These are phyloP conservation scores for Thecophora atra DNA, from an alignment of 2,888 invertebrate species.

Conservation along the genomic window DNA sequence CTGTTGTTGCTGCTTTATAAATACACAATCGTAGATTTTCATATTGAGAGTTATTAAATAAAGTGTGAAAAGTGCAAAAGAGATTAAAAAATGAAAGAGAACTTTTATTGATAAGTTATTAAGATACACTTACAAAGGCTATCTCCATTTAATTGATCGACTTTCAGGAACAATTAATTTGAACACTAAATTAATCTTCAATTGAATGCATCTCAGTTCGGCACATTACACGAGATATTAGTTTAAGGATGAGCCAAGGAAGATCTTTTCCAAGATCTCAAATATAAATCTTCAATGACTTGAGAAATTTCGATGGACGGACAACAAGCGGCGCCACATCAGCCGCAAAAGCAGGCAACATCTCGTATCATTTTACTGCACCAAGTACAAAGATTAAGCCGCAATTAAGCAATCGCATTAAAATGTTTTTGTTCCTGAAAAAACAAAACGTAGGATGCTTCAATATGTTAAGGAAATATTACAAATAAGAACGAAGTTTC, in stretches of 20 bases:
- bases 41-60: too few relatives aligned
- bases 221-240: background rate
- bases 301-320: too few relatives aligned
- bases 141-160: background rate
- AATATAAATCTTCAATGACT: background rate
- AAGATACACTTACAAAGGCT: too few relatives aligned
- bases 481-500: background rate
- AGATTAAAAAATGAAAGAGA: too few relatives aligned
- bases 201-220: background rate
- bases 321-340: background rate
- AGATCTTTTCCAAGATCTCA: background rate
- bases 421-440: background rate
- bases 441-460: background rate
- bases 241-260: background rate
- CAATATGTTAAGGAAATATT: background rate
- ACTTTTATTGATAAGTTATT: too few relatives aligned
- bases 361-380: background rate
- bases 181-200: background rate
- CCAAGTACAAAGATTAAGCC: constrained; percentile 1
- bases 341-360: background rate
- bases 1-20: too few relatives aligned
- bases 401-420: constrained; percentile 22
- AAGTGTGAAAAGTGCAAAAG: too few relatives aligned
- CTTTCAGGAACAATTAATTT: background rate
- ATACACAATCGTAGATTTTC: too few relatives aligned